These are phyloP conservation scores for Aspidiotus rigidus DNA, from an alignment of 2,888 invertebrate species.

Conservation along the genomic window DNA sequence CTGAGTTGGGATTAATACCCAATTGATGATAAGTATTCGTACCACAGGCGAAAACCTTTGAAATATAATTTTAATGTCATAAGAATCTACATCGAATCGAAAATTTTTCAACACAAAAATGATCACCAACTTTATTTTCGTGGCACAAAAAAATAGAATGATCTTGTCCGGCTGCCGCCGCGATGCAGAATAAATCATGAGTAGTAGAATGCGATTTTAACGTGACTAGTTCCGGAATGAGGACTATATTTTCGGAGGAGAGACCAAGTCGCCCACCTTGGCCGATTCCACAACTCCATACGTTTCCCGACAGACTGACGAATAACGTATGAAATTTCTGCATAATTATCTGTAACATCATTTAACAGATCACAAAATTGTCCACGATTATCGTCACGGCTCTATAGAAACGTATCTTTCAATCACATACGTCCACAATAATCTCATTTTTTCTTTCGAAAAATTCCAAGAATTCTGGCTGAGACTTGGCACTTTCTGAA, in stretches of 20 bases:
- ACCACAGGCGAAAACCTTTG: slow-evolving; percentile 54
- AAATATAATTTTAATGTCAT: slow-evolving; percentile 39
- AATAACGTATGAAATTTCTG: slow-evolving; percentile 69
- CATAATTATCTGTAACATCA: slow-evolving; percentile 52
- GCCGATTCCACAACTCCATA: slow-evolving; percentile 73
- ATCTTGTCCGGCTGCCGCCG: slow-evolving; percentile 55
- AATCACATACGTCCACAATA: slow-evolving; percentile 50
- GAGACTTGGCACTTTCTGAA: slow-evolving; percentile 52
- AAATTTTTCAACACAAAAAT: background rate
- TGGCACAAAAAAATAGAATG: slow-evolving; percentile 59
- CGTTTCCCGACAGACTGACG: slow-evolving; percentile 49
- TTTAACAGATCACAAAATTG: too few relatives aligned
- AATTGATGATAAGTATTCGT: slow-evolving; percentile 57
- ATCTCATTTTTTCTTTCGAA: slow-evolving; percentile 55
- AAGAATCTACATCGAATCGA: background rate
- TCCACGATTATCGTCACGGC: too few relatives aligned
- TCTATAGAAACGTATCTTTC: too few relatives aligned
- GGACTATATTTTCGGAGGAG: slow-evolving; percentile 50
- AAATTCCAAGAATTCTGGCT: slow-evolving; percentile 58
- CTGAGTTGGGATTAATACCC: slow-evolving; percentile 50
- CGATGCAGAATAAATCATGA: slow-evolving; percentile 34
- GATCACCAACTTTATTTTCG: slow-evolving; percentile 47
- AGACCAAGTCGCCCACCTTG: slow-evolving; percentile 67
- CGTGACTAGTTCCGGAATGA: slow-evolving; percentile 48
- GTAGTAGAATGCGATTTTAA: slow-evolving; percentile 40